Conservation (phyloP, 2,113 vertebrate species). For the Sterna hirundo region DNA sequence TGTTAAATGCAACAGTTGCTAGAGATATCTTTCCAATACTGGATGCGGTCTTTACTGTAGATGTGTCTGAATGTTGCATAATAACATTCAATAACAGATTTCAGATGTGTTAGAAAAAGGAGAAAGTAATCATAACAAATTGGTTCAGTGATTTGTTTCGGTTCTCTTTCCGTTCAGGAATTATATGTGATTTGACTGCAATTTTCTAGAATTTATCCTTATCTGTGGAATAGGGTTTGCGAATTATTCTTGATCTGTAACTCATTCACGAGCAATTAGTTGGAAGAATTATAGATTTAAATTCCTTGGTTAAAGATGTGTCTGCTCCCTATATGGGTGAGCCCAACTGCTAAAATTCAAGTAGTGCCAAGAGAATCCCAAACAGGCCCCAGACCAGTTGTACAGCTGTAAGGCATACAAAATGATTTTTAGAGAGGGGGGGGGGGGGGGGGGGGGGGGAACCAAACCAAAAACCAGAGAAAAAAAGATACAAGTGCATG, state of each 20-base stretch:
- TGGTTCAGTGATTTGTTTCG: background rate
- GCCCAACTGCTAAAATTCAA: background rate
- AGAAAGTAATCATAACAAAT: slow-evolving; percentile 5
- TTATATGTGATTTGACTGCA: background rate
- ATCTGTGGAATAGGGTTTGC: background rate
- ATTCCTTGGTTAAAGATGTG: background rate
- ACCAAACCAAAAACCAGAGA: background rate
- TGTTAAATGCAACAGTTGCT: background rate
- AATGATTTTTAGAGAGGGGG: background rate
- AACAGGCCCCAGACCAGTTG: background rate
- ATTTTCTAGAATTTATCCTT: slow-evolving; percentile 10
- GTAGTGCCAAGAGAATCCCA: background rate
- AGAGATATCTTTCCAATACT: background rate
- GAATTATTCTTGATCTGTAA: slow-evolving; percentile 9
- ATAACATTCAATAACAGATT: background rate
- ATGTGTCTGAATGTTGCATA: background rate
- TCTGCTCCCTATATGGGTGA: background rate
- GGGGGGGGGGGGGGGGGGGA: no score
- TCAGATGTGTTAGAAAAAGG: background rate
- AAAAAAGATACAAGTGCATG: background rate
- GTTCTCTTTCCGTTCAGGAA: background rate
- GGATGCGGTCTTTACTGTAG: background rate
- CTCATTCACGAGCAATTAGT: background rate
- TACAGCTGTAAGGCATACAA: background rate
- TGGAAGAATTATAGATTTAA: slow-evolving; percentile 1